Percentiles rank a stretch among this genome's conserved stretches.
These are phyloP conservation scores for Hucho hucho DNA, from an alignment of 2,113 vertebrate species.

Conservation along the genomic window DNA sequence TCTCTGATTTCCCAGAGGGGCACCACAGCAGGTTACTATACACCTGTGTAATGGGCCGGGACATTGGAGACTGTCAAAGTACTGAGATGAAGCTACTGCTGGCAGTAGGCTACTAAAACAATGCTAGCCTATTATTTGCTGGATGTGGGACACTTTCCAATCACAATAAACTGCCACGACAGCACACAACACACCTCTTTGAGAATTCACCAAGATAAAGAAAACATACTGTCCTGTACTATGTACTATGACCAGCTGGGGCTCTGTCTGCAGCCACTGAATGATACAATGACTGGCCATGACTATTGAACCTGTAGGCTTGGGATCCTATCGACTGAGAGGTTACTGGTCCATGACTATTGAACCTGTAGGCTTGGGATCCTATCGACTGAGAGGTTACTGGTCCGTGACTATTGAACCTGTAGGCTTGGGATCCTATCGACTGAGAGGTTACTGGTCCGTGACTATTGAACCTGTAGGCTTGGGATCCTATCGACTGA, in stretches of 20 bases:
- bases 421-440: too few relatives aligned
- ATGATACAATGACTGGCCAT: background rate
- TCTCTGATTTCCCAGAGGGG: background rate
- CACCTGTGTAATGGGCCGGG: background rate
- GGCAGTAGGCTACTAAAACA: background rate
- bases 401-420: too few relatives aligned
- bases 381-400: too few relatives aligned
- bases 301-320: too few relatives aligned
- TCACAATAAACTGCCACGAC: background rate
- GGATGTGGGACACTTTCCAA: background rate
- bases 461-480: too few relatives aligned
- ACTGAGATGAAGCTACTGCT: background rate
- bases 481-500: too few relatives aligned
- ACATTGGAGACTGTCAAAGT: background rate
- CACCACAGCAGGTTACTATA: background rate
- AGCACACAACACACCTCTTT: background rate
- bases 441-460: too few relatives aligned
- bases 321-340: too few relatives aligned
- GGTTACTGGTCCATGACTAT: too few relatives aligned
- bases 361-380: too few relatives aligned
- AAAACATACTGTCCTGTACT: background rate
- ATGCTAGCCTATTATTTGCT: background rate
- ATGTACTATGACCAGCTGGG: background rate
- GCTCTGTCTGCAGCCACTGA: background rate
- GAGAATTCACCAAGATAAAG: background rate